phyloP scores from a whole-genome alignment of 2,113 vertebrate species.

The Mus musculus region DNA sequence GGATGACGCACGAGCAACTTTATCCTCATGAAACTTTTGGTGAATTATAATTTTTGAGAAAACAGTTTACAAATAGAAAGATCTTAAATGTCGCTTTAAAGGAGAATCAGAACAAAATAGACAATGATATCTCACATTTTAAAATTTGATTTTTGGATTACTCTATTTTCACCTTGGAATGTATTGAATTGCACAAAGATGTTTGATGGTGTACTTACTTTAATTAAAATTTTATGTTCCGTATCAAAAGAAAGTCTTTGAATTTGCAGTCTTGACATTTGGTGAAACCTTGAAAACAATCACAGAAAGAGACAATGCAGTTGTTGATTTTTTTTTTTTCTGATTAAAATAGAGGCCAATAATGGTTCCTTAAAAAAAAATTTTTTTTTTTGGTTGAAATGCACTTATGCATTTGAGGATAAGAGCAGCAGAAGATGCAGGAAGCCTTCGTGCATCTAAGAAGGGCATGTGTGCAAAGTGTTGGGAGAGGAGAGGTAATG shows the following conservation, averaged over 20 bases:
- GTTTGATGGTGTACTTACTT: slow-evolving; percentile 15
- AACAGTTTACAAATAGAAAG: slow-evolving; percentile 35
- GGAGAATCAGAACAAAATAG: neutral
- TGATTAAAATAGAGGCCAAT: slow-evolving; percentile 13
- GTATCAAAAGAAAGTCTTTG: slow-evolving; percentile 44
- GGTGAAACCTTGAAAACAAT: slow-evolving; percentile 36
- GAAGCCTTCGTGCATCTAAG: neutral
- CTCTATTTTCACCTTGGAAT: slow-evolving; percentile 27
- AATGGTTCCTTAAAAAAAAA: neutral
- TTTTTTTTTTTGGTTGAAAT: neutral
- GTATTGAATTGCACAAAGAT: slow-evolving; percentile 6
- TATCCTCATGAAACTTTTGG: slow-evolving; percentile 40
- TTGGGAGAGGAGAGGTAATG: neutral
- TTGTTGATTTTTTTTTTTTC: neutral
- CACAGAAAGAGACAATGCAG: neutral
- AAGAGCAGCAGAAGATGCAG: neutral
- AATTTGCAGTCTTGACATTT: neutral
- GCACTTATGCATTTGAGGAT: neutral
- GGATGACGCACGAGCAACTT: neutral
- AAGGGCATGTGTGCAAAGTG: neutral
- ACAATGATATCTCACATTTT: slow-evolving; percentile 25
- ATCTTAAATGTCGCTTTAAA: slow-evolving; percentile 3
- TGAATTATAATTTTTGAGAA: slow-evolving; percentile 48
- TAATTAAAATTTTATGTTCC: slow-evolving; percentile 4
- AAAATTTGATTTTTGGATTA: slow-evolving; percentile 53